Percentiles rank a stretch among this genome's conserved stretches.
Conservation (phyloP, 2,797 vertebrate genomes). For the Trachops cirrhosus region DNA sequence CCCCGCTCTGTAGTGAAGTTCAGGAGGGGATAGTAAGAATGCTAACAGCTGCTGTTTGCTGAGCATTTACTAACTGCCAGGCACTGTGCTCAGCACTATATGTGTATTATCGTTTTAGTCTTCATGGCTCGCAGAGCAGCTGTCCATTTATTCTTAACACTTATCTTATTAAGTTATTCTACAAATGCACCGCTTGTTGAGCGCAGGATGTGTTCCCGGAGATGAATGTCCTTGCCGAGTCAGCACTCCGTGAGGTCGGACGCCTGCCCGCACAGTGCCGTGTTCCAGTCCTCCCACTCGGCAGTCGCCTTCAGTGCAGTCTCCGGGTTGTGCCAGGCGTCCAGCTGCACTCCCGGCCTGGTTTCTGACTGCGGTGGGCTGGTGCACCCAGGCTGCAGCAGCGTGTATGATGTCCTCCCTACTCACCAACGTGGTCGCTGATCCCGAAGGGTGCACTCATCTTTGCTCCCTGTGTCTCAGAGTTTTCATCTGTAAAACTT, state of each 20-base stretch:
- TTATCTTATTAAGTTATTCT: not conserved
- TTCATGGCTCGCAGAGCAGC: not conserved
- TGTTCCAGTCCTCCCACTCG: not conserved
- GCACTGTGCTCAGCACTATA: not conserved
- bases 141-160: not conserved
- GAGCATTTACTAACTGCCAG: not conserved
- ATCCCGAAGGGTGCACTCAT: not conserved
- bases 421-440: not conserved
- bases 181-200: not conserved
- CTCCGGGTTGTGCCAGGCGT: not conserved
- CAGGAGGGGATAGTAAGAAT: not conserved
- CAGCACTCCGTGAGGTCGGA: rapidly evolving
- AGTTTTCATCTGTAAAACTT: not conserved
- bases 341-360: rapidly evolving
- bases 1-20: not conserved
- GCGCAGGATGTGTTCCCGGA: not conserved
- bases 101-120: not conserved
- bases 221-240: not conserved
- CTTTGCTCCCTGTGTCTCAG: not conserved
- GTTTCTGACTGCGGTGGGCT: rapidly evolving
- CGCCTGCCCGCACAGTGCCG: rapidly evolving
- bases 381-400: not conserved
- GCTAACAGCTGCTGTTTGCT: not conserved
- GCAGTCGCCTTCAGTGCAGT: not conserved
- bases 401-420: not conserved